These are phyloP conservation scores for Sciurus vulgaris DNA, from an alignment of 2,797 vertebrate species.

Conservation along the genomic window DNA sequence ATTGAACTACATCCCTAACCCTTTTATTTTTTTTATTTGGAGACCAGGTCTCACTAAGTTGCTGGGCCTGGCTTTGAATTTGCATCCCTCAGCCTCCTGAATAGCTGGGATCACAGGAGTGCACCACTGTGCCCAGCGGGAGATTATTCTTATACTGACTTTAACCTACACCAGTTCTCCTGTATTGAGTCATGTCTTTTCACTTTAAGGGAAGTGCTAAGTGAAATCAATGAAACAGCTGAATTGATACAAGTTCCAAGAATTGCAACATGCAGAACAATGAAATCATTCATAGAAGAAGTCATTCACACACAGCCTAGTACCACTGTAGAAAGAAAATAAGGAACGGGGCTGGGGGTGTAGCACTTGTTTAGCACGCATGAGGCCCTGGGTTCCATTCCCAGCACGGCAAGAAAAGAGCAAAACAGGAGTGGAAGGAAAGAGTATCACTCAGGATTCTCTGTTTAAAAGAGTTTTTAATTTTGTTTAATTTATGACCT, in stretches of 20 bases:
- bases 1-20: too few relatives aligned
- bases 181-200: slow-evolving; percentile 35
- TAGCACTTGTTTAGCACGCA: too few relatives aligned
- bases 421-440: too few relatives aligned
- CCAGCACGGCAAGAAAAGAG: too few relatives aligned
- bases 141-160: slow-evolving; percentile 10
- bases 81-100: too few relatives aligned
- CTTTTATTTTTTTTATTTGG: too few relatives aligned
- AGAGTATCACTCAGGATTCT: background rate
- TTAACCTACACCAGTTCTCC: background rate
- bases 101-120: too few relatives aligned
- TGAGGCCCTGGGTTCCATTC: too few relatives aligned
- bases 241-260: slow-evolving; percentile 55
- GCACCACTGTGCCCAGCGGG: background rate
- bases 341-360: background rate
- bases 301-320: background rate
- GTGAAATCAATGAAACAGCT: slow-evolving; percentile 54
- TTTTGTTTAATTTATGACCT: slow-evolving; percentile 18
- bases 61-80: too few relatives aligned
- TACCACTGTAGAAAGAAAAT: background rate
- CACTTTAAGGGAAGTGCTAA: slow-evolving; percentile 60
- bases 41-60: too few relatives aligned
- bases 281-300: slow-evolving; percentile 59
- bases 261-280: slow-evolving; percentile 49
- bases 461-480: slow-evolving; percentile 3